Conservation (phyloP, 37 sponge, comb jelly and placozoan genomes). For the Geodia barretti region DNA sequence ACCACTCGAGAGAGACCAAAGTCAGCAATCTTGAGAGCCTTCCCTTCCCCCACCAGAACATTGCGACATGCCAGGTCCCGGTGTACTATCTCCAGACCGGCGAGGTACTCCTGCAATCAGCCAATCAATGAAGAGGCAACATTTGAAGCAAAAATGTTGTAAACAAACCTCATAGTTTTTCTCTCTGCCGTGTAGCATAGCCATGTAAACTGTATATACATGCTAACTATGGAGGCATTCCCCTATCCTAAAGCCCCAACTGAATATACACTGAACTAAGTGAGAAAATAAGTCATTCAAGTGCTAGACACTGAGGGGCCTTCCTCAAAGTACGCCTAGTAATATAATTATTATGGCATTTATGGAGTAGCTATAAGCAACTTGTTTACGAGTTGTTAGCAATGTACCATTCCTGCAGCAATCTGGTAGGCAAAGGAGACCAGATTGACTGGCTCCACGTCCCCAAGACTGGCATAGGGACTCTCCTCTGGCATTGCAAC, state of each 20-base stretch:
- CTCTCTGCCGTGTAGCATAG: no score
- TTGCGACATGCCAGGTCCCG: slow-evolving; percentile 83
- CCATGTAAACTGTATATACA: no score
- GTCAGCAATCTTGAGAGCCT: slow-evolving; percentile 75
- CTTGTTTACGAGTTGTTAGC: no score
- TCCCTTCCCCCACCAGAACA: slow-evolving; percentile 68
- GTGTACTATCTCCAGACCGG: slow-evolving; percentile 69
- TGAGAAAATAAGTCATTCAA: no score
- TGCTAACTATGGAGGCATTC: no score
- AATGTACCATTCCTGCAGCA: slow-evolving; percentile 84
- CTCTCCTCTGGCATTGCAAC: slow-evolving; percentile 11
- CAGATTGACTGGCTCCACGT: slow-evolving; percentile 58
- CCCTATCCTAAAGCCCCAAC: no score
- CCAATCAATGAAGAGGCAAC: no score
- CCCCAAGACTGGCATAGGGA: slow-evolving; percentile 67
- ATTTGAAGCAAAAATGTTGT: no score
- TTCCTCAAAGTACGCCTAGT: background rate
- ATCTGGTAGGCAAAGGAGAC: slow-evolving; percentile 83
- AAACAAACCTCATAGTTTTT: no score
- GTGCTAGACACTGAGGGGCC: no score
- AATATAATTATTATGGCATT: background rate
- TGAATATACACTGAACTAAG: no score
- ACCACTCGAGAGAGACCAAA: slow-evolving; percentile 74
- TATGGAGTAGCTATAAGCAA: background rate
- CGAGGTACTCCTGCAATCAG: slow-evolving; percentile 65